Evolutionary conservation across 35 echinoderm and acorn worm genomes (phyloP).

Genomic region (Ptychodera flava): DNA sequence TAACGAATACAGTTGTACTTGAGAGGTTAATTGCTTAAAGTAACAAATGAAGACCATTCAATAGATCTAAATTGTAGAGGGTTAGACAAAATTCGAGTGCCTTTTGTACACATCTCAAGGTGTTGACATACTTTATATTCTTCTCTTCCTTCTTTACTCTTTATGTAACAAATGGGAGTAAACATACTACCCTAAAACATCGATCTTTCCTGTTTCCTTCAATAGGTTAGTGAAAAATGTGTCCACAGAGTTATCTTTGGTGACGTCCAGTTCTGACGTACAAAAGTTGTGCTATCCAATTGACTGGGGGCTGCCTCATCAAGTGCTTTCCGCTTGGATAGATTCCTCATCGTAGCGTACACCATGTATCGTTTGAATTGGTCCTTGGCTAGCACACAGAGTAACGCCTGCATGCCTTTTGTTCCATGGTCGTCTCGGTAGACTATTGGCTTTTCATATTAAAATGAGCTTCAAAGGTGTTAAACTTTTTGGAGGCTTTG

Average conservation of each 20-base stretch:
- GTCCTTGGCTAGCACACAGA: too few species aligned
- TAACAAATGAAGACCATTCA: too few species aligned
- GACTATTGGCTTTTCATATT: too few species aligned
- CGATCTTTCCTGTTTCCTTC: slow-evolving; percentile 31
- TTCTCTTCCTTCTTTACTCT: not conserved
- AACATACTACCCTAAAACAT: slow-evolving; percentile 30
- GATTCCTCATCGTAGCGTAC: slow-evolving; percentile 30
- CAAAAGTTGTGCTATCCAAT: slow-evolving; percentile 32
- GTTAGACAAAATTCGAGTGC: not conserved
- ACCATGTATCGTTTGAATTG: slow-evolving; percentile 24
- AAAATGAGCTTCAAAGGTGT: too few species aligned
- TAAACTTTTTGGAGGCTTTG: too few species aligned
- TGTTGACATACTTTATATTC: not conserved
- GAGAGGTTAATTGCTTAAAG: not conserved
- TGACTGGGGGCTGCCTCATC: slow-evolving; percentile 12
- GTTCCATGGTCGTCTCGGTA: too few species aligned
- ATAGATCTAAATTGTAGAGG: not conserved
- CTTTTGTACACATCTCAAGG: not conserved
- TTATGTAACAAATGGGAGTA: not conserved
- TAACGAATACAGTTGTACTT: not conserved
- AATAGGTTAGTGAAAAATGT: slow-evolving; percentile 13
- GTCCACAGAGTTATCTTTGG: slow-evolving; percentile 24
- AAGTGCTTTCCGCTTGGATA: not conserved
- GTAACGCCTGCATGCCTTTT: too few species aligned
- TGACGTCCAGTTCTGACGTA: slow-evolving; percentile 30